Evolutionary conservation across 2,113 vertebrate species (phyloP).

Genomic region (Amblyornis subalaris): DNA sequence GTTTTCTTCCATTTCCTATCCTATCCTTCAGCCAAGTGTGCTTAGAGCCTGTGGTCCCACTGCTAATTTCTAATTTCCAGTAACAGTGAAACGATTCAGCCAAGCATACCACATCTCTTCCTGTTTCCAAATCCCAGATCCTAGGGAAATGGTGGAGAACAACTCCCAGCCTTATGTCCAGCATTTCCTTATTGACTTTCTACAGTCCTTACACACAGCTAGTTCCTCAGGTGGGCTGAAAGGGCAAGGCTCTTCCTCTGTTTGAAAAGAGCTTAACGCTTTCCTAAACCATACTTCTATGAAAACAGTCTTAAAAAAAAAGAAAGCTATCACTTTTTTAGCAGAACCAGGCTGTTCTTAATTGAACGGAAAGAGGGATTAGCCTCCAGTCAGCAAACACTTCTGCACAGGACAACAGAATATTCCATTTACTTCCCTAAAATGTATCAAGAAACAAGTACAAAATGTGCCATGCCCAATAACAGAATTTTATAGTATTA

Average conservation of each 20-base stretch:
- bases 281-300: neutral
- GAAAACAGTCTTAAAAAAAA: neutral
- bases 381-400: neutral
- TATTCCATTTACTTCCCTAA: neutral
- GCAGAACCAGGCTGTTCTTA: neutral
- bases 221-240: neutral
- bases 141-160: neutral
- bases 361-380: neutral
- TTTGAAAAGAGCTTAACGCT: neutral
- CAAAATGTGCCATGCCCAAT: neutral
- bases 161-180: neutral
- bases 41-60: neutral
- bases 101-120: neutral
- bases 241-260: neutral
- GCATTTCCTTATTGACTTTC: neutral
- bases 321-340: neutral
- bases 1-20: neutral
- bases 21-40: neutral
- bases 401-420: neutral
- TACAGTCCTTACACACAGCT: neutral
- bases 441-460: neutral
- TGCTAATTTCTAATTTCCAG: neutral
- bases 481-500: neutral
- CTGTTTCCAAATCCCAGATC: neutral
- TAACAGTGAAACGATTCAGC: neutral